A percentile compares a stretch with the other conserved stretches of the same genome.
Conservation (phyloP, 2,797 vertebrate genomes). For the Rallus crepitans region DNA sequence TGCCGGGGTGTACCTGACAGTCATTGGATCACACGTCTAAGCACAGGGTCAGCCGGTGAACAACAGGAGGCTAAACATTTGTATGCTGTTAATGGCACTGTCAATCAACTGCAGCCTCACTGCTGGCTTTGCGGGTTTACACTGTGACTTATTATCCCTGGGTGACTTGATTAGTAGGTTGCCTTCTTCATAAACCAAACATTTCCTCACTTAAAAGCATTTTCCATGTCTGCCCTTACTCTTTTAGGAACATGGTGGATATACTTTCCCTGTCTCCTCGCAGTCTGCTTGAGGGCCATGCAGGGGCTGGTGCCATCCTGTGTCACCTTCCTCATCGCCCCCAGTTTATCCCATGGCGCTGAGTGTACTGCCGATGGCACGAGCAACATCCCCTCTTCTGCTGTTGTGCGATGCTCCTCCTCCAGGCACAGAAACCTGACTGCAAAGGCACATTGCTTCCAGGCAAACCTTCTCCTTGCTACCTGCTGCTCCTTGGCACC, state of each 20-base stretch:
- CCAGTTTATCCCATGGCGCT: background rate
- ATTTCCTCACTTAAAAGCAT: background rate
- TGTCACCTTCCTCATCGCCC: background rate
- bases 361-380: background rate
- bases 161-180: background rate
- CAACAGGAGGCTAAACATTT: background rate
- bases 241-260: background rate
- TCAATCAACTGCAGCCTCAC: background rate
- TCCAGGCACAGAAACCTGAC: background rate
- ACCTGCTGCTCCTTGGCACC: rapidly evolving
- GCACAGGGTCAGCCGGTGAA: background rate
- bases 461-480: background rate
- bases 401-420: background rate
- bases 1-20: rapidly evolving
- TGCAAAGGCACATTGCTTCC: background rate
- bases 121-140: background rate
- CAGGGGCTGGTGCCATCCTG: background rate
- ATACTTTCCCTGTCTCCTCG: background rate
- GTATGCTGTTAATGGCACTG: background rate
- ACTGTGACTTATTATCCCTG: background rate
- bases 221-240: background rate
- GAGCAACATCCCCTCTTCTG: background rate
- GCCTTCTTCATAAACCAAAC: background rate
- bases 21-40: background rate
- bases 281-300: background rate